Evolutionary conservation across 2,113 vertebrate species (phyloP), one percentile per base, ranked within the genome.

Genomic region (Bubo scandiacus): DNA sequence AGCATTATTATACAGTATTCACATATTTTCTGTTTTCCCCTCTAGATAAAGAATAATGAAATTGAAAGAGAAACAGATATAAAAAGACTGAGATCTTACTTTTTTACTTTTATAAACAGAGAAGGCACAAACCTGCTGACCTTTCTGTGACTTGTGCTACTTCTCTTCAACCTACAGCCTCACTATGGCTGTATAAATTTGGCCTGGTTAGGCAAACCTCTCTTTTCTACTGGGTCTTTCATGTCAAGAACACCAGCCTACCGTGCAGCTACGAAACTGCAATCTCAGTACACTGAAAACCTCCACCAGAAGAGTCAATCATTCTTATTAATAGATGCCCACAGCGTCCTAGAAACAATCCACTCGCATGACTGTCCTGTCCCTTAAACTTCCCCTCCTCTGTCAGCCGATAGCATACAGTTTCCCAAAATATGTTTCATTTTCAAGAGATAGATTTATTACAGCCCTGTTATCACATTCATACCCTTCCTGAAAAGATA

Each of bases 391-490:
- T 81, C 55, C 59, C 58, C 62, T 51, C 32, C 63, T 55, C 49
- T 57, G 6, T 49, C 90, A 93, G 74, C 70, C 1, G 5, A 89
- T 2, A 90, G 94, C 90, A 84, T 15, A 49, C 26, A 49, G 95
- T 92, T 83, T 74, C 71, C 93, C 32, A 71, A 80, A 90, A 93
- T 89, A 94, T 87, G 88, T 18, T 80, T 90, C 74, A 86, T 96
- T 94, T 98, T 96, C 96, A 74, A 92, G 80, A 90, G 91, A 38
- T 13, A 97, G 97, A 98, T 98, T 98, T 97, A 98, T 98, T 97
- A 95, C 63, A 87, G 86, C 49, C 79, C 93, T 80, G 94, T 97
- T 97, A 98, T 96, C 96, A 92, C 81, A 82, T 96, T 92, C 94
- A 90, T 94, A 96, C 96, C 78, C 97, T 96, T 96, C 97, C 86